Evolutionary conservation across 1,140 invertebrate species (phyloP).

Genomic region (Conus betulinus): DNA sequence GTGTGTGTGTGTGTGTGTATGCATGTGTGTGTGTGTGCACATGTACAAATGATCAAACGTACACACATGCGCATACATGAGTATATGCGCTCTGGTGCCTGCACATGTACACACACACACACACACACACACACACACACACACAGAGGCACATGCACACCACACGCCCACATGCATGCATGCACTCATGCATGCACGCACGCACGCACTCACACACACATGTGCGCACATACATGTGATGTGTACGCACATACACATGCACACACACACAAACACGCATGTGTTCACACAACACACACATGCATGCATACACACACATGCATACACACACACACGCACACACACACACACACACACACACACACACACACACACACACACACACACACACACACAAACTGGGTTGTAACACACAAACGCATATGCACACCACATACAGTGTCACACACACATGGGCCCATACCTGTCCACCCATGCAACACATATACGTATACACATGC

Average conservation of each 20-base stretch:
- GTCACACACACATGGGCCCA: too few relatives aligned
- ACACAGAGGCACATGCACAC: background rate
- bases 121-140: background rate
- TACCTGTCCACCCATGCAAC: too few relatives aligned
- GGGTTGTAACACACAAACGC: too few relatives aligned
- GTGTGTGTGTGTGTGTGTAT: conserved; percentile 12
- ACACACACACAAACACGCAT: background rate
- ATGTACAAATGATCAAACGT: too few relatives aligned
- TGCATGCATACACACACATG: background rate
- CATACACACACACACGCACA: background rate
- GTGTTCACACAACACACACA: too few relatives aligned
- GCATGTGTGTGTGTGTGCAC: background rate
- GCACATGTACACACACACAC: background rate
- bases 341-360: conserved; percentile 7
- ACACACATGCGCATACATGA: too few relatives aligned
- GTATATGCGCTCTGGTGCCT: too few relatives aligned
- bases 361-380: background rate
- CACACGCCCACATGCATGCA: background rate
- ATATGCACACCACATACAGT: too few relatives aligned
- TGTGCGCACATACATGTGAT: too few relatives aligned
- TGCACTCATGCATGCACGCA: too few relatives aligned
- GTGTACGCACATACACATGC: background rate
- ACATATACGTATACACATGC: background rate
- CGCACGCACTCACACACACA: too few relatives aligned
- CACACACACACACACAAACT: too few relatives aligned